These are phyloP conservation scores for Ptyas mucosa DNA, from an alignment of 2,113 vertebrate genomes.

Conservation along the genomic window DNA sequence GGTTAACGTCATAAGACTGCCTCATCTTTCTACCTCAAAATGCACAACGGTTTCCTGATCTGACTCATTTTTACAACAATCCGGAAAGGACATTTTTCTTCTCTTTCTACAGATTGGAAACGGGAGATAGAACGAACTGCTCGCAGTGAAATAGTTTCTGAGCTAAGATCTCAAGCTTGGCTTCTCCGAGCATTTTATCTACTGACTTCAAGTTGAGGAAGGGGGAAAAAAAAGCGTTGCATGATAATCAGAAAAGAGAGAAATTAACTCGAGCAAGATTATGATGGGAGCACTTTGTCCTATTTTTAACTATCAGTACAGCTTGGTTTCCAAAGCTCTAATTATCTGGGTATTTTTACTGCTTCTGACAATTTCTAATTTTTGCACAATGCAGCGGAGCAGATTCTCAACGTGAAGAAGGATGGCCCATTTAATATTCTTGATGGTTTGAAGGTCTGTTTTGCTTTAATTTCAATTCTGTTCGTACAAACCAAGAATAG, in stretches of 20 bases:
- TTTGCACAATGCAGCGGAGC: conserved; percentile 4
- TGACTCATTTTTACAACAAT: neutral
- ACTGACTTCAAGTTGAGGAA: neutral
- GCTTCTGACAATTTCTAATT: conserved; percentile 12
- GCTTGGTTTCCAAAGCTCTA: conserved; percentile 10
- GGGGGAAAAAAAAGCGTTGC: neutral
- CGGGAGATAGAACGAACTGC: neutral
- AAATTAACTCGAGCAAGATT: neutral
- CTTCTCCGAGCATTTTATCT: neutral
- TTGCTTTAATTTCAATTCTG: neutral
- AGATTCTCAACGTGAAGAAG: neutral
- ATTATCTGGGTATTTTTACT: conserved; percentile 22
- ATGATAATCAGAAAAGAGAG: neutral
- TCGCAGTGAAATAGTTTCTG: neutral
- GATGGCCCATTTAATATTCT: conserved; percentile 10
- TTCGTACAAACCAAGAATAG: neutral
- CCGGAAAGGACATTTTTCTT: neutral
- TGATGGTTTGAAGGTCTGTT: neutral
- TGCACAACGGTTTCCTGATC: neutral
- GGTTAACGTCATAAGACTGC: neutral
- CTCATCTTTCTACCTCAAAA: neutral
- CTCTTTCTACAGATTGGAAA: neutral
- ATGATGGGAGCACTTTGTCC: neutral
- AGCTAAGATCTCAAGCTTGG: neutral
- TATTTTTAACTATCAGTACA: neutral